These are phyloP conservation scores for Pocota personata DNA, from an alignment of 2,888 invertebrate species.

Conservation along the genomic window DNA sequence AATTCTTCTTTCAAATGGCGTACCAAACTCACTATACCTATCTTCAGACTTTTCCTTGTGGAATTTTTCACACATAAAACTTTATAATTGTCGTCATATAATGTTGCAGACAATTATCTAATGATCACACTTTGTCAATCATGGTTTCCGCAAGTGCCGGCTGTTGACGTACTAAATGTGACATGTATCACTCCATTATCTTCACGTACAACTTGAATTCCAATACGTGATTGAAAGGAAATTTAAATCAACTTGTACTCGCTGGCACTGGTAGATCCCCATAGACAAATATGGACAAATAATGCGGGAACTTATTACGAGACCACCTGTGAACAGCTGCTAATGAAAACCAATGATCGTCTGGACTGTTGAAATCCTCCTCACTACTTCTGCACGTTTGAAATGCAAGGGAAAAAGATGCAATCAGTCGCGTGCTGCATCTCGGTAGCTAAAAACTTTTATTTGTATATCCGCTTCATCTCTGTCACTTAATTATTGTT, in stretches of 20 bases:
- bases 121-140: neutral
- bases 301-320: slow-evolving; percentile 13
- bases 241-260: neutral
- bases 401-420: neutral
- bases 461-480: slow-evolving; percentile 11
- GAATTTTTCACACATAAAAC: neutral
- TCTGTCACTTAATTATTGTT: slow-evolving; percentile 31
- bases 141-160: neutral
- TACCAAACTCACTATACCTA: neutral
- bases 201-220: neutral
- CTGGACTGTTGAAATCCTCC: neutral
- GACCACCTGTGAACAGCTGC: neutral
- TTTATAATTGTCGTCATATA: neutral
- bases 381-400: neutral
- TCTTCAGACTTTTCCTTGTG: neutral
- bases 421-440: neutral
- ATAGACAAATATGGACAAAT: neutral
- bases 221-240: slow-evolving; percentile 9
- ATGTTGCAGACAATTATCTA: neutral
- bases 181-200: neutral
- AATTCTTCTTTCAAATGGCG: neutral
- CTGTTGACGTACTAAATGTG: neutral
- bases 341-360: neutral
- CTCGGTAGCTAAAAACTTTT: neutral
- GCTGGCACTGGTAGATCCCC: slow-evolving; percentile 12